A percentile compares a stretch with the other conserved stretches of the same genome.
phyloP scores from a whole-genome alignment of 2,113 vertebrate genomes.

The Rafetus swinhoei region DNA sequence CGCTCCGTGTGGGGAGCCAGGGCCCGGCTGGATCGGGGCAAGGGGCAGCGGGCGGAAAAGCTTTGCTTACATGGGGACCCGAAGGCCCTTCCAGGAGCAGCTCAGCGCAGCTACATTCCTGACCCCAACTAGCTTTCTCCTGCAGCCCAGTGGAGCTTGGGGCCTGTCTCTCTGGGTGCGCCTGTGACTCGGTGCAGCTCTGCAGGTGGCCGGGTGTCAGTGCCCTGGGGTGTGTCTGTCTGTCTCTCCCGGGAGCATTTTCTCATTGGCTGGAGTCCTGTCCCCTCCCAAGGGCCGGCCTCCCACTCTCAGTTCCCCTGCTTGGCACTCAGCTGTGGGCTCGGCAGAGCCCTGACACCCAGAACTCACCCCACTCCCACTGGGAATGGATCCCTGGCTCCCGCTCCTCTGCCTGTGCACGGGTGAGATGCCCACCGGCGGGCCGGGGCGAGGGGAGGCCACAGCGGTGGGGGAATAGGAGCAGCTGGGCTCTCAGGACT shows the following conservation, averaged over 20 bases:
- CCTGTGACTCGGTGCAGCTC: no score
- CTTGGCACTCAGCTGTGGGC: background rate
- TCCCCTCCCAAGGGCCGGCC: background rate
- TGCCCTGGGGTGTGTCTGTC: background rate
- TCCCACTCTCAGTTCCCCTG: background rate
- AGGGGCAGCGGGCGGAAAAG: background rate
- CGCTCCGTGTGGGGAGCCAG: no score
- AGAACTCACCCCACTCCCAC: no score
- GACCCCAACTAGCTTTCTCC: no score
- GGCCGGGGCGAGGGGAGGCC: background rate
- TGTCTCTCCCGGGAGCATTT: no score
- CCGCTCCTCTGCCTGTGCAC: background rate
- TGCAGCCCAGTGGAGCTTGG: background rate
- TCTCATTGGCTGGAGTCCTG: background rate
- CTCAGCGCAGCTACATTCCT: background rate
- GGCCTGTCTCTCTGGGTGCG: background rate
- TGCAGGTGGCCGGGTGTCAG: background rate
- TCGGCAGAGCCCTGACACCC: background rate
- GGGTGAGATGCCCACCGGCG: background rate
- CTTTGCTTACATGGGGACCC: background rate
- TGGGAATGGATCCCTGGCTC: background rate
- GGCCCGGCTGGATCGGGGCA: background rate
- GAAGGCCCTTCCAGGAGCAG: background rate
- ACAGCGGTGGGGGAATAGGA: no score
- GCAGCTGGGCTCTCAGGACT: background rate